Conservation (phyloP, 2,888 invertebrate species). For the Drosophila algonquin region DNA sequence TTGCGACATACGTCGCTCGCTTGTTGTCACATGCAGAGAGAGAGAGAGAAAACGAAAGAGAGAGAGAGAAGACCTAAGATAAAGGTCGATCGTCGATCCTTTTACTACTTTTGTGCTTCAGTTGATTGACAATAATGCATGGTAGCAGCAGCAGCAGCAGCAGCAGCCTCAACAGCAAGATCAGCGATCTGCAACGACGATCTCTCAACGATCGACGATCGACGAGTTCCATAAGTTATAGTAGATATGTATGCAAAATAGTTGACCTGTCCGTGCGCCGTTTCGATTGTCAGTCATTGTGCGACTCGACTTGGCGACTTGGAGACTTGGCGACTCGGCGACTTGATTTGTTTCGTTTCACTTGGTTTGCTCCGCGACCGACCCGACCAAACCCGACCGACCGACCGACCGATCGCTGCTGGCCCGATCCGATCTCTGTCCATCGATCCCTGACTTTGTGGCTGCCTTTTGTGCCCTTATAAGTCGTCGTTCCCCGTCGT, state of each 20-base stretch:
- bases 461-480: constrained; percentile 67
- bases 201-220: constrained; percentile 60
- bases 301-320: constrained; percentile 65
- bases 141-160: constrained; percentile 55
- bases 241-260: constrained; percentile 82
- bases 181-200: constrained; percentile 59
- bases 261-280: constrained; percentile 82
- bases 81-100: constrained; percentile 76
- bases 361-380: constrained; percentile 52
- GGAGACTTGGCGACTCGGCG: constrained; percentile 75
- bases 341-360: constrained; percentile 80
- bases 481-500: constrained; percentile 57
- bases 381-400: not conserved
- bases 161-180: constrained; percentile 39
- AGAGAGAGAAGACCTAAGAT: constrained; percentile 45
- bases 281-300: constrained; percentile 78
- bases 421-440: constrained; percentile 41
- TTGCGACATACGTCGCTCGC: constrained; percentile 80
- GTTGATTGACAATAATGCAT: constrained; percentile 81
- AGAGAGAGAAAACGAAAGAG: constrained; percentile 2
- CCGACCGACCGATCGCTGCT: constrained; percentile 6
- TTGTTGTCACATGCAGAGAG: constrained; percentile 71
- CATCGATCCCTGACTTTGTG: constrained; percentile 47
- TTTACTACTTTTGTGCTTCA: constrained; percentile 70
- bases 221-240: constrained; percentile 80